A percentile compares a stretch with the other conserved stretches of the same genome.
phyloP scores from a whole-genome alignment of 2,797 vertebrate genomes.

The Hydrolagus colliei region DNA sequence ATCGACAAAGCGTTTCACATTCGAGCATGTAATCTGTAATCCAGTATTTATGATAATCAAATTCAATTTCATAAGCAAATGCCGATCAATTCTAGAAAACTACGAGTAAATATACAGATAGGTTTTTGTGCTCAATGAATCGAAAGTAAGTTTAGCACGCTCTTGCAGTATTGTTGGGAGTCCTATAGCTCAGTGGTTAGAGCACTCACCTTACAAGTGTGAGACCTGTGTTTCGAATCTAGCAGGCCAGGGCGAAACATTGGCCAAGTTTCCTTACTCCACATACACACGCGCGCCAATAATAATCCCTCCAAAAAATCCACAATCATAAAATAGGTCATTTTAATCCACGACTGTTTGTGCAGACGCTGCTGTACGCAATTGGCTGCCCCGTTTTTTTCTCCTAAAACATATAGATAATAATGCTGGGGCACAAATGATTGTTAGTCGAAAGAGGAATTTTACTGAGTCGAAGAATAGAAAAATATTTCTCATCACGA shows the following conservation, averaged over 20 bases:
- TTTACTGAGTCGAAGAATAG: not conserved
- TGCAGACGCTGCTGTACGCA: too few species aligned
- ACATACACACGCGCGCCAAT: too few species aligned
- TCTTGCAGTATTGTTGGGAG: not conserved
- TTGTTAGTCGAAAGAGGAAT: not conserved
- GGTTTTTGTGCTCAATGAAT: too few species aligned
- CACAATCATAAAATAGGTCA: too few species aligned
- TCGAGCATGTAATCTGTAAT: not conserved
- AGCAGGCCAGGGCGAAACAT: too few species aligned
- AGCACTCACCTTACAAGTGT: too few species aligned
- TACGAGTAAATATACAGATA: not conserved
- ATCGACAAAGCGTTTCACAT: not conserved
- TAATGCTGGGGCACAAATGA: not conserved
- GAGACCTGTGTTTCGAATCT: too few species aligned
- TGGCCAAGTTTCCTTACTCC: too few species aligned
- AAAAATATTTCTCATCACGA: not conserved
- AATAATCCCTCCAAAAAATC: too few species aligned
- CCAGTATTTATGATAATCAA: not conserved
- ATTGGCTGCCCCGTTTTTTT: not conserved
- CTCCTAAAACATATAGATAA: not conserved
- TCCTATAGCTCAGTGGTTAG: too few species aligned
- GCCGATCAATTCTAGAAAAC: not conserved
- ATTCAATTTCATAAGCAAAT: conserved; percentile 23
- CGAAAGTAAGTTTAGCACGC: not conserved
- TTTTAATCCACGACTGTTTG: too few species aligned